Base-by-base conservation (phyloP, 1,140 invertebrate genomes). In the Pygmarrhopalites habei region DNA sequence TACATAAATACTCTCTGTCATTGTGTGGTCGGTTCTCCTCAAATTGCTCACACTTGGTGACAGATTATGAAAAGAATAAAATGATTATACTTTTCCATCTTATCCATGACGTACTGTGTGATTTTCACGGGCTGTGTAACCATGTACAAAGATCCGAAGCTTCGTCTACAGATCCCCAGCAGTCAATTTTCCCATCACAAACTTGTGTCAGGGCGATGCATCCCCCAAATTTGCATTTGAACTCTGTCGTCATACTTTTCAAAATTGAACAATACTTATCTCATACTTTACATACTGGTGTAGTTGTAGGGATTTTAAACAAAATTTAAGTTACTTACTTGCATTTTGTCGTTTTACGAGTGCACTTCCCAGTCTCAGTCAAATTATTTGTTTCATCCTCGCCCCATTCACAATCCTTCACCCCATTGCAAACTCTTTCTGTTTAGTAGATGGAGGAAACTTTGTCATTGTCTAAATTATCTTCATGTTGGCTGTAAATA, bases 211-310 rank as follows among this genome's bases (percentile, higher is more conserved):
- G 23, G 44, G 7, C 30, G n/a, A 67, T 67, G 30, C 65, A 67
- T 23, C 55, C 66, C 2, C 66, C 66, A 29, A 68, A 68, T 44
- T 68, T 68, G 49, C 66, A 68, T 23, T 59, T 59, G 44, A 67
- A 67, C 30, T 67, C 61, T 12, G 57, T 58, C 41, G 49, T 2
- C n/a, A n/a, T n/a, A 5, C 61, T 61, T 28, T 49, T 15, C 10
- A 46, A 62, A 59, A 17, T 35, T 39, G 7, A 65, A 0, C 12
- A 30, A 44, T 39, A 44, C 23, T 26, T 46, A 47, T 44, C 21
- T 17, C 3, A 21, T 29, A 4, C 19, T 55, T 55, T 55, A 12
- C 4, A 25, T 12, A 58, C 55, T 15, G 12, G 7, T 25, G 25
- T 23, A 28, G n/a, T 25, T 53, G 14, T 23, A 28, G 17, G 28